Conservation (phyloP, 2,797 vertebrate species). For the Karalla daura region DNA sequence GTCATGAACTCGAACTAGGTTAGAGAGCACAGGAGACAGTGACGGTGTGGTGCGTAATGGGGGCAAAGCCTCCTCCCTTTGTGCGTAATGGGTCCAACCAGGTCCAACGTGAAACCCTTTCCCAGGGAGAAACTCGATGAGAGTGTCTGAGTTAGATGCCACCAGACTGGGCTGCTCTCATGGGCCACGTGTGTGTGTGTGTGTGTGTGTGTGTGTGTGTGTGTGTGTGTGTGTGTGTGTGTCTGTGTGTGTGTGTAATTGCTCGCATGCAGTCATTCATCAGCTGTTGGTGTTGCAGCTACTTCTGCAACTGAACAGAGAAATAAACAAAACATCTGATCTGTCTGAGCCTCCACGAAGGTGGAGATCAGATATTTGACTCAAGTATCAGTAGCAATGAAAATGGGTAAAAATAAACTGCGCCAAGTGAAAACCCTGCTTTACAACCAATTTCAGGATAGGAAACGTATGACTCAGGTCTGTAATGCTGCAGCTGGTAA, state of each 20-base stretch:
- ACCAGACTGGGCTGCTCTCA: neutral
- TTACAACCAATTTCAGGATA: too few species aligned
- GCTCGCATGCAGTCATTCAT: slow-evolving; percentile 58
- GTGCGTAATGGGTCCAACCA: slow-evolving; percentile 10
- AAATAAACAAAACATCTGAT: neutral
- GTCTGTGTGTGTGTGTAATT: too few species aligned
- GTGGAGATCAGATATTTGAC: too few species aligned
- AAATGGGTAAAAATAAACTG: too few species aligned
- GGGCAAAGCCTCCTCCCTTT: neutral
- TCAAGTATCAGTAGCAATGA: too few species aligned
- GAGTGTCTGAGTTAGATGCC: neutral
- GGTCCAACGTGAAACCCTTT: neutral
- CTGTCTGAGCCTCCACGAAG: too few species aligned
- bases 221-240: too few species aligned
- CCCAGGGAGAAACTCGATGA: neutral
- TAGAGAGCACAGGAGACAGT: neutral
- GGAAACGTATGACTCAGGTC: too few species aligned
- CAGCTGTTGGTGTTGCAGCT: slow-evolving; percentile 9
- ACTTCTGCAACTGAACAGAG: neutral
- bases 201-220: too few species aligned
- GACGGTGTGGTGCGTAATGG: neutral
- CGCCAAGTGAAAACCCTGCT: too few species aligned
- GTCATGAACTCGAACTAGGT: slow-evolving; percentile 63
- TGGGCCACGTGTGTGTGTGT: slow-evolving; percentile 64
- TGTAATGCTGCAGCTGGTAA: too few species aligned